Percentiles rank a stretch among this genome's conserved stretches.
Conservation (phyloP, 2,797 vertebrate species). For the Loriculus beryllinus region DNA sequence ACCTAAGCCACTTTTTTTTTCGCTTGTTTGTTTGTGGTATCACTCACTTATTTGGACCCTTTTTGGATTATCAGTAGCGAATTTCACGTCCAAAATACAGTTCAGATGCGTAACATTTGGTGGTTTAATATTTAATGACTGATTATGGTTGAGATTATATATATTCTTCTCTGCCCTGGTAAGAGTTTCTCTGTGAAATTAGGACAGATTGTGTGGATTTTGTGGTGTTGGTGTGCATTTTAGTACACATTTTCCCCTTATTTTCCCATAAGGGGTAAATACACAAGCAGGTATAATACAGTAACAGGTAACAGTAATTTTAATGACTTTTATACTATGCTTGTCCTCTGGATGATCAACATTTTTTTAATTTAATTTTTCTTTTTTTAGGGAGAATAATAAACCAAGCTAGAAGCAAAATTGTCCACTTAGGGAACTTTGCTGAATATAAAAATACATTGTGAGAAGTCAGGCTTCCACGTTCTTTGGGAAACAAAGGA, state of each 20-base stretch:
- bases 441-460: not conserved
- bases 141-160: not conserved
- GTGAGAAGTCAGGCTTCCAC: constrained; percentile 20
- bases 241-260: not conserved
- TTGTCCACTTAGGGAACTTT: not conserved
- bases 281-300: not conserved
- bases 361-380: not conserved
- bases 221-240: not conserved
- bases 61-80: not conserved
- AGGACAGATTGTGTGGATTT: not conserved
- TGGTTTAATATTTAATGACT: not conserved
- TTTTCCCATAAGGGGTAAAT: not conserved
- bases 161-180: not conserved
- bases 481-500: constrained; percentile 70
- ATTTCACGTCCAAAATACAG: not conserved
- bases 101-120: not conserved
- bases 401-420: constrained; percentile 8
- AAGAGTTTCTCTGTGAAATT: not conserved
- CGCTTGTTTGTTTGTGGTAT: not conserved
- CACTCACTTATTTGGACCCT: not conserved
- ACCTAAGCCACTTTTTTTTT: not conserved
- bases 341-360: not conserved
- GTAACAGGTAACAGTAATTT: not conserved
- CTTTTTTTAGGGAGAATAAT: not conserved
- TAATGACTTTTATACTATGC: not conserved